Percentiles rank a stretch among this genome's conserved stretches.
Evolutionary conservation across 2,113 vertebrate genomes (phyloP).

Genomic region (Columba livia): DNA sequence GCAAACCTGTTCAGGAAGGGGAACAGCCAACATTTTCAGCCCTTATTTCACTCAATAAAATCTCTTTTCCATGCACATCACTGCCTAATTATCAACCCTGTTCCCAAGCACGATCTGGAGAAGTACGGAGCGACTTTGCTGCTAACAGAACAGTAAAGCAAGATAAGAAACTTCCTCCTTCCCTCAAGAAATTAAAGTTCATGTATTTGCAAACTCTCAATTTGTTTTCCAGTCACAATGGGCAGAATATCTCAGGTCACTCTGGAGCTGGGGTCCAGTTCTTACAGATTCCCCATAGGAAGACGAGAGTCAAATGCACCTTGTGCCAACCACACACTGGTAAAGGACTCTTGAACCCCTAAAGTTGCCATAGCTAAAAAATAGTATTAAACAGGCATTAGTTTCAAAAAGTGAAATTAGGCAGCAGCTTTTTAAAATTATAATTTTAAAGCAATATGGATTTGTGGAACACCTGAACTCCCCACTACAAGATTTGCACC

Average conservation of each 20-base stretch:
- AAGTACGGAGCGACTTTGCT: not conserved
- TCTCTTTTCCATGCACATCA: not conserved
- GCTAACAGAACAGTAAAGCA: not conserved
- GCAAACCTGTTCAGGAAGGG: not conserved
- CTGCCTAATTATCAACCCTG: not conserved
- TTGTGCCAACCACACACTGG: not conserved
- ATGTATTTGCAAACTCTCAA: not conserved
- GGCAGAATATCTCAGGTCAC: not conserved
- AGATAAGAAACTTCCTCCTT: not conserved
- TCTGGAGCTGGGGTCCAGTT: not conserved
- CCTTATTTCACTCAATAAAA: fast-evolving
- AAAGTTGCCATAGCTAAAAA: not conserved
- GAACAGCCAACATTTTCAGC: not conserved
- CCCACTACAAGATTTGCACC: not conserved
- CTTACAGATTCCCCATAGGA: not conserved
- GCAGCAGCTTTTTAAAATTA: not conserved
- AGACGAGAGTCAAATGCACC: not conserved
- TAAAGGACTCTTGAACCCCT: not conserved
- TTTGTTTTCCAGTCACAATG: not conserved
- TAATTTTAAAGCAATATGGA: not conserved
- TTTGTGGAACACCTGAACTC: not conserved
- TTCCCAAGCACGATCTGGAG: fast-evolving
- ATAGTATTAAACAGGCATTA: not conserved
- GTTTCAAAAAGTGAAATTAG: not conserved
- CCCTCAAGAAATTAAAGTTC: not conserved